These are phyloP conservation scores for Bombus pascuorum DNA, from an alignment of 1,140 invertebrate genomes.

Conservation along the genomic window DNA sequence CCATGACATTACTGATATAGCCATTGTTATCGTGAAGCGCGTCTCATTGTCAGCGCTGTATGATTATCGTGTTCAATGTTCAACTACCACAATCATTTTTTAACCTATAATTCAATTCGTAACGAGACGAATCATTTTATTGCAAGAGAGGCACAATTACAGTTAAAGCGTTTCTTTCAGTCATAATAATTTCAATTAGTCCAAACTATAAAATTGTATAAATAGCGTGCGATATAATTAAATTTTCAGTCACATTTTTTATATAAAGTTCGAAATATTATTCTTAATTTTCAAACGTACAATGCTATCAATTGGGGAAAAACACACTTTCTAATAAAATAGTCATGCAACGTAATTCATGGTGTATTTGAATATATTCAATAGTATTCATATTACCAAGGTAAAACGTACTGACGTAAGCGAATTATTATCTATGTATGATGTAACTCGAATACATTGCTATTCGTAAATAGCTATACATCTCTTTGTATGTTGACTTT, in stretches of 20 bases:
- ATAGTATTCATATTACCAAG: not conserved
- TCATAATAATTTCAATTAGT: not conserved
- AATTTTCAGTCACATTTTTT: not conserved
- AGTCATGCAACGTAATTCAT: not conserved
- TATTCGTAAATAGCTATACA: too few relatives aligned
- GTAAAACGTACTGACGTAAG: not conserved
- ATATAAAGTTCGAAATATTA: too few relatives aligned
- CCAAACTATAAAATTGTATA: not conserved
- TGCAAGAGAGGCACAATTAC: not conserved
- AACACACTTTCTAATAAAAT: not conserved
- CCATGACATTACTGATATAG: not conserved
- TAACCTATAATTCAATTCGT: not conserved
- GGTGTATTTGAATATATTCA: not conserved
- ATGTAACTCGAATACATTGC: not conserved
- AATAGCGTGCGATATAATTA: not conserved
- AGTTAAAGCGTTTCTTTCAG: not conserved
- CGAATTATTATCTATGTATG: not conserved
- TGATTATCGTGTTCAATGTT: slow-evolving; percentile 1
- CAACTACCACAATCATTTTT: not conserved
- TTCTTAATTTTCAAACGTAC: too few relatives aligned
- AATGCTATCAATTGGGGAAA: too few relatives aligned
- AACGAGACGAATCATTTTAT: not conserved
- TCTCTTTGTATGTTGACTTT: too few relatives aligned
- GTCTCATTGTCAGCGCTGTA: not conserved
- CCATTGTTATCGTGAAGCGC: not conserved